A percentile compares a stretch with the other conserved stretches of the same genome.
phyloP scores from a whole-genome alignment of 2,888 invertebrate species.

The Cheilosia grossa region DNA sequence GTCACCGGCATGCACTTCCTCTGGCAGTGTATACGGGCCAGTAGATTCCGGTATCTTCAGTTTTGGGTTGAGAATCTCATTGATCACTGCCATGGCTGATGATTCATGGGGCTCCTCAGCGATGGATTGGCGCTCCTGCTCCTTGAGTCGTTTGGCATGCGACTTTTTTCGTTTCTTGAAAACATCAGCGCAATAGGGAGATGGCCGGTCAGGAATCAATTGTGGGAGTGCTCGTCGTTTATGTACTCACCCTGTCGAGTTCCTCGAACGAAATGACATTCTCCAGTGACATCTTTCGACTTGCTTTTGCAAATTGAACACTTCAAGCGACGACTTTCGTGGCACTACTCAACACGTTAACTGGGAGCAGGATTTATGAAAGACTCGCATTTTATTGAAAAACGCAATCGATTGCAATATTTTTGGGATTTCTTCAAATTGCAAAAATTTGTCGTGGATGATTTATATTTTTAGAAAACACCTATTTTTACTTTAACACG shows the following conservation, averaged over 20 bases:
- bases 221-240: slow-evolving; percentile 19
- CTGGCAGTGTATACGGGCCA: slow-evolving; percentile 81
- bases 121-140: slow-evolving; percentile 76
- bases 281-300: slow-evolving; percentile 79
- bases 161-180: slow-evolving; percentile 80
- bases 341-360: slow-evolving; percentile 56
- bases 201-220: slow-evolving; percentile 48
- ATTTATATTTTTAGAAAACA: slow-evolving; percentile 66
- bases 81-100: slow-evolving; percentile 81
- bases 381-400: slow-evolving; percentile 65
- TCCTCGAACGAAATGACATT: slow-evolving; percentile 81
- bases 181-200: slow-evolving; percentile 3
- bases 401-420: slow-evolving; percentile 54
- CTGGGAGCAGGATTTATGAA: slow-evolving; percentile 52
- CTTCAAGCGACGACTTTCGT: slow-evolving; percentile 54
- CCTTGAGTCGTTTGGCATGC: slow-evolving; percentile 78
- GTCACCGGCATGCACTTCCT: slow-evolving; percentile 80
- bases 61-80: slow-evolving; percentile 83
- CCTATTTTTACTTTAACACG: slow-evolving; percentile 17
- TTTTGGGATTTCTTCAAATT: background rate
- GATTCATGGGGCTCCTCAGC: slow-evolving; percentile 78
- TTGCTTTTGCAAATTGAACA: slow-evolving; percentile 19
- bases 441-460: slow-evolving; percentile 25
- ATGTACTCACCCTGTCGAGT: slow-evolving; percentile 80
- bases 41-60: slow-evolving; percentile 80